phyloP scores from a whole-genome alignment of 2,113 vertebrate species.

The Aspiorhynchus laticeps region DNA sequence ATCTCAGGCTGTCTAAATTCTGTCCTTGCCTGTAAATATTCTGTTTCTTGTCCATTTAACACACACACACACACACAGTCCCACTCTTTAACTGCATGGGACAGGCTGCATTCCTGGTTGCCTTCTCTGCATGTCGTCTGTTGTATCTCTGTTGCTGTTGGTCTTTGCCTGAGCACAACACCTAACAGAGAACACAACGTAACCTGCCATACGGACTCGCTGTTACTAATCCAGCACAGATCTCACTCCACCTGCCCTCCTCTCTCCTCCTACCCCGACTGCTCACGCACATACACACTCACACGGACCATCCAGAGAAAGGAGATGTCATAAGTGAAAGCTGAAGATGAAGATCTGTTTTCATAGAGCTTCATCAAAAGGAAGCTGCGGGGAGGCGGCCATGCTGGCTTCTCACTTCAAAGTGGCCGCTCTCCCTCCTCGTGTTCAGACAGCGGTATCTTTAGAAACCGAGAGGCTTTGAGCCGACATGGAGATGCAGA shows the following conservation, averaged over 20 bases:
- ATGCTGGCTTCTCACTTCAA: slow-evolving; percentile 36
- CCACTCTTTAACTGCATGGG: slow-evolving; percentile 51
- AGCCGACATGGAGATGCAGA: slow-evolving; percentile 36
- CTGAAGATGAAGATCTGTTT: slow-evolving; percentile 34
- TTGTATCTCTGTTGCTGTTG: slow-evolving; percentile 42
- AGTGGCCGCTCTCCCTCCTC: slow-evolving; percentile 19
- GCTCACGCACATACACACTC: slow-evolving; percentile 1
- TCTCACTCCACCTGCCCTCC: slow-evolving; percentile 25
- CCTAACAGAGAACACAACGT: slow-evolving; percentile 41
- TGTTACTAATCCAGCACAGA: slow-evolving; percentile 46
- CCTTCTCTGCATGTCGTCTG: slow-evolving; percentile 53
- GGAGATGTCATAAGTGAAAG: slow-evolving; percentile 15
- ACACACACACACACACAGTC: slow-evolving; percentile 20
- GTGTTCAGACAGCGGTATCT: slow-evolving; percentile 36
- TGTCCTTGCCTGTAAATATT: slow-evolving; percentile 33
- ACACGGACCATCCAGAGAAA: background rate
- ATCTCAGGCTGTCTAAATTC: slow-evolving; percentile 34
- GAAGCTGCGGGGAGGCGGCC: background rate
- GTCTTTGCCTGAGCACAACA: slow-evolving; percentile 43
- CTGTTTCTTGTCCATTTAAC: slow-evolving; percentile 27
- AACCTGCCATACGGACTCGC: slow-evolving; percentile 32
- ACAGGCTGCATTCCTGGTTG: slow-evolving; percentile 48
- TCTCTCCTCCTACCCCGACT: slow-evolving; percentile 26
- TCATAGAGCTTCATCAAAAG: slow-evolving; percentile 25
- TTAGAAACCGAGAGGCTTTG: slow-evolving; percentile 47